Percentiles rank a stretch among this genome's conserved stretches.
Conservation (phyloP, 2,888 invertebrate species). For the Sarcophaga carnaria region DNA sequence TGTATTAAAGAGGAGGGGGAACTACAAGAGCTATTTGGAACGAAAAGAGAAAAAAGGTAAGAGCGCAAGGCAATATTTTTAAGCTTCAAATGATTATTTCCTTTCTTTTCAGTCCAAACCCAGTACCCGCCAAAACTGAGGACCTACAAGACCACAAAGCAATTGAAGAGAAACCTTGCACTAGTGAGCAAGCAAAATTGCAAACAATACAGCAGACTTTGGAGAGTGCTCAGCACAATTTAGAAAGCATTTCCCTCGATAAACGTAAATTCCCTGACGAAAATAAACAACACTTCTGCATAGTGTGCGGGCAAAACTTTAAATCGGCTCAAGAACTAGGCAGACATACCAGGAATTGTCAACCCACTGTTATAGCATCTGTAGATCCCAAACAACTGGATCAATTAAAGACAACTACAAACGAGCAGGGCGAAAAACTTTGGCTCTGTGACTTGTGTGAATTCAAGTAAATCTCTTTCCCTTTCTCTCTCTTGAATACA, state of each 20-base stretch:
- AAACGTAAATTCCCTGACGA: constrained; percentile 85
- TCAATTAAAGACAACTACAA: not conserved
- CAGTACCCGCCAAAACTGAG: not conserved
- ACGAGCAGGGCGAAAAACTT: constrained; percentile 42
- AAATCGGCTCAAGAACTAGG: constrained; percentile 89
- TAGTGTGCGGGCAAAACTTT: constrained; percentile 87
- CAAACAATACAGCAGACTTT: not conserved
- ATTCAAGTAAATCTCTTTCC: constrained; percentile 71
- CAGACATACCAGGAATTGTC: constrained; percentile 84
- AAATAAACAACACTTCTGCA: constrained; percentile 86
- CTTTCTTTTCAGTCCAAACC: not conserved
- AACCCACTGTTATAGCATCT: constrained; percentile 65
- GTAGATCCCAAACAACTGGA: not conserved
- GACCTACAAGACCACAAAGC: not conserved
- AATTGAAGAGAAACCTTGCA: constrained; percentile 39
- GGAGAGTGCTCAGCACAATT: constrained; percentile 60
- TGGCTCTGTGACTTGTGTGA: constrained; percentile 76
- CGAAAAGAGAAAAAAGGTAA: constrained; percentile 37
- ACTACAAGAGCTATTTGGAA: not conserved
- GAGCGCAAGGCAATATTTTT: not conserved
- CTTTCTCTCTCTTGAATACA: not conserved
- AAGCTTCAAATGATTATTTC: not conserved
- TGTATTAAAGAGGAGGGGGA: not conserved
- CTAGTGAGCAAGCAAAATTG: constrained; percentile 46
- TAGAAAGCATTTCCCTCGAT: constrained; percentile 81